Evolutionary conservation across 2,113 vertebrate species (phyloP).

Genomic region (Brachyhypopomus occidentalis): DNA sequence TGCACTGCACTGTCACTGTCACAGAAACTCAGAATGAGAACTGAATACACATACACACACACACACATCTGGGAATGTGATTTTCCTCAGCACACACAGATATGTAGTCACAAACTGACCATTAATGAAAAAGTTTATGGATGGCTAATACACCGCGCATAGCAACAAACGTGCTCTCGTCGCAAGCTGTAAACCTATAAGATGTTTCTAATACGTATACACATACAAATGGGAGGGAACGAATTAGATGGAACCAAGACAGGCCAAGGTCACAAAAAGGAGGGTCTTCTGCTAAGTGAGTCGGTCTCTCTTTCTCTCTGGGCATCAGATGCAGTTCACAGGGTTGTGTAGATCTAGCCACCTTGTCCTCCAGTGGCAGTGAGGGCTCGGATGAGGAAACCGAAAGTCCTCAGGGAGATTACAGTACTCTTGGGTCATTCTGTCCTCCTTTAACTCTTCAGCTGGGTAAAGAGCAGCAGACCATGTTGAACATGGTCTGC

Average conservation of each 20-base stretch:
- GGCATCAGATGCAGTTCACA: constrained; percentile 33
- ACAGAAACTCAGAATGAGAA: not conserved
- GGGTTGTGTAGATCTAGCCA: constrained; percentile 17
- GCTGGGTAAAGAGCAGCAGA: not conserved
- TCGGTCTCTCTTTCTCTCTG: not conserved
- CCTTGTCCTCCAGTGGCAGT: not conserved
- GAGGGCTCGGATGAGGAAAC: constrained; percentile 2
- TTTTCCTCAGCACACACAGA: not conserved
- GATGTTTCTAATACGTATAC: not conserved
- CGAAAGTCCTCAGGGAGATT: constrained; percentile 5
- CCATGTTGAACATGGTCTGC: not conserved
- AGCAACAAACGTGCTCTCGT: no score
- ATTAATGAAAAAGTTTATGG: no score
- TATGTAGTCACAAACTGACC: not conserved
- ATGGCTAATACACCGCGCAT: no score
- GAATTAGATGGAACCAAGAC: constrained; percentile 26
- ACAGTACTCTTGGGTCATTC: not conserved
- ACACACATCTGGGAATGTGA: not conserved
- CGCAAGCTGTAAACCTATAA: no score
- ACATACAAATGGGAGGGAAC: not conserved
- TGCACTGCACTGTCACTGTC: constrained; percentile 18
- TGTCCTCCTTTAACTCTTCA: constrained; percentile 32
- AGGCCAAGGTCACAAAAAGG: constrained; percentile 8
- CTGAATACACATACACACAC: not conserved
- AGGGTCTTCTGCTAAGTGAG: constrained; percentile 27